Evolutionary conservation across 2,888 invertebrate genomes (phyloP).

Genomic region (Scaptomyza polygonia): DNA sequence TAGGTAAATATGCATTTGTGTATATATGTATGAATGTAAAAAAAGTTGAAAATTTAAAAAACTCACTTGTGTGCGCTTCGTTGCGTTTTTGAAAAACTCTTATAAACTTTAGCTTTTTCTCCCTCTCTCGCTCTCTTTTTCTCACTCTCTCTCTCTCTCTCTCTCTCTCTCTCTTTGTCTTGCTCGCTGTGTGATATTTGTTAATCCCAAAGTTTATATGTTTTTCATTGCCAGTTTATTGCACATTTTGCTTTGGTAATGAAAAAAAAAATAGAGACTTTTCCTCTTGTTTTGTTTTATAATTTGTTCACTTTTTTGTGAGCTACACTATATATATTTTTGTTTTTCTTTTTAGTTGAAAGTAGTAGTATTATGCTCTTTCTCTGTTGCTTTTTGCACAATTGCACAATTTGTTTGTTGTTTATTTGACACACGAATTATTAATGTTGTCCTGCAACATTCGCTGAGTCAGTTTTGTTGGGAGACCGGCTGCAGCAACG

Average conservation of each 20-base stretch:
- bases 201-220: conserved; percentile 34
- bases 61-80: conserved; percentile 74
- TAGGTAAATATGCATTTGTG: conserved; percentile 14
- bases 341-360: too few relatives aligned
- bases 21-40: conserved; percentile 40
- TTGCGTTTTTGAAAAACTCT: conserved; percentile 33
- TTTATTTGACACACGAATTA: conserved; percentile 38
- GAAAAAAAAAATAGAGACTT: conserved; percentile 30
- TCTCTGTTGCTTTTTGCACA: conserved; percentile 42
- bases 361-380: conserved; percentile 2
- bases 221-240: conserved; percentile 57
- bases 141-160: conserved; percentile 1
- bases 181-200: conserved; percentile 20
- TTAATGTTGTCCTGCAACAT: conserved; percentile 64
- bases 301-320: conserved; percentile 45
- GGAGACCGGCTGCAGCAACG: conserved; percentile 17
- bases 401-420: conserved; percentile 62
- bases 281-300: conserved; percentile 13
- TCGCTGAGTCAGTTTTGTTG: conserved; percentile 35
- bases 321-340: conserved; percentile 35
- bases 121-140: conserved; percentile 3
- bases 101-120: neutral
- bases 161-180: neutral
- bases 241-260: conserved; percentile 58
- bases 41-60: conserved; percentile 60